Evolutionary conservation across 2,888 invertebrate species (phyloP).

Genomic region (Melieria picta): DNA sequence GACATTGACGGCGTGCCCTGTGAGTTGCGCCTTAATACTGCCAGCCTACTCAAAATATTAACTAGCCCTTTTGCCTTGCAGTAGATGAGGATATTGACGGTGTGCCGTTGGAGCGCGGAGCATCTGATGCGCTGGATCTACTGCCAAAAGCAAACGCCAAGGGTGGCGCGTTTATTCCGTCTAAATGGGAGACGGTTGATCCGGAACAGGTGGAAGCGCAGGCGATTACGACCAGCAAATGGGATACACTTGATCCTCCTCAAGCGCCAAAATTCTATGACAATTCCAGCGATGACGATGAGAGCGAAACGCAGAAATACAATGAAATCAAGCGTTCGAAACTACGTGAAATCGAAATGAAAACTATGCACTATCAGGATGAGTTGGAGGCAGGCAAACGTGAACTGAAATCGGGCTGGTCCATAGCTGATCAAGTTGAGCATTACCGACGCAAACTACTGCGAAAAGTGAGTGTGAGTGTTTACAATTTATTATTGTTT

Average conservation of each 20-base stretch:
- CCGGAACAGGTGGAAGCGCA: conserved; percentile 83
- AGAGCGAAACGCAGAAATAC: conserved; percentile 70
- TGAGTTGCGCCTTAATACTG: conserved; percentile 50
- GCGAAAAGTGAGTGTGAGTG: conserved; percentile 73
- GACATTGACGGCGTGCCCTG: conserved; percentile 78
- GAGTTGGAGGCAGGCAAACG: conserved; percentile 89
- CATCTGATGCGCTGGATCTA: conserved; percentile 22
- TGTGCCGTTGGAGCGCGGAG: conserved; percentile 71
- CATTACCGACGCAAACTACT: conserved; percentile 90
- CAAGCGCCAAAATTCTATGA: conserved; percentile 64
- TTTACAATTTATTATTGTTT: neutral
- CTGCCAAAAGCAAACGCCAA: conserved; percentile 46
- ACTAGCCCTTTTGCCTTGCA: conserved; percentile 49
- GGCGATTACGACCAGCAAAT: conserved; percentile 88
- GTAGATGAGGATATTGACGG: conserved; percentile 84
- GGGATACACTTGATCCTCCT: conserved; percentile 79
- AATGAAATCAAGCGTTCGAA: conserved; percentile 78
- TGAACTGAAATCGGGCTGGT: conserved; percentile 77
- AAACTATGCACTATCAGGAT: conserved; percentile 95
- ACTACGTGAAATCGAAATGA: conserved; percentile 92
- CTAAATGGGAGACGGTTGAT: conserved; percentile 97
- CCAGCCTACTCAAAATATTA: conserved; percentile 13
- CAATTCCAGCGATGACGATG: conserved; percentile 64
- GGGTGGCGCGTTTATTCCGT: conserved; percentile 83
- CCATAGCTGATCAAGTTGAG: conserved; percentile 84